Percentiles rank a stretch among this genome's conserved stretches.
Evolutionary conservation across 64 coral and sea anemone genomes (phyloP).

Genomic region (Trachythela sp.): DNA sequence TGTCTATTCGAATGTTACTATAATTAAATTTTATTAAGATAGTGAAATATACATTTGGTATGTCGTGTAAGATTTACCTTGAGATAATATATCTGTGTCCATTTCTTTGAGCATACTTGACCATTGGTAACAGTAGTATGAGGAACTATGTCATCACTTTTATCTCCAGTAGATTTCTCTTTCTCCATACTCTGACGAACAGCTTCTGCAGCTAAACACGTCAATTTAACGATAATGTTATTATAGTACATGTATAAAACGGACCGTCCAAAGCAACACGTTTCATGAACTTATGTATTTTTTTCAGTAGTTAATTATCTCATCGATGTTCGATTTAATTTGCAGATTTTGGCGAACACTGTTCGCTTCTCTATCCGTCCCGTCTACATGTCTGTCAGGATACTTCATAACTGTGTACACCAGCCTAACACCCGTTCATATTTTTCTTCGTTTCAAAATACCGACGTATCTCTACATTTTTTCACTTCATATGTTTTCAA

Average conservation of each 20-base stretch:
- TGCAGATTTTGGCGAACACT: too few species aligned
- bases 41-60: too few species aligned
- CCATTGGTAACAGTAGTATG: conserved; percentile 70
- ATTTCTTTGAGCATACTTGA: conserved; percentile 91
- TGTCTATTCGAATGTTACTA: too few species aligned
- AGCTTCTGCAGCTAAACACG: conserved; percentile 1
- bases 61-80: conserved; percentile 51
- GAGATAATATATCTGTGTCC: conserved; percentile 96
- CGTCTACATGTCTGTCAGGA: too few species aligned
- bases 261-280: not conserved
- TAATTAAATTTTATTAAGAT: too few species aligned
- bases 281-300: not conserved
- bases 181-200: conserved; percentile 42
- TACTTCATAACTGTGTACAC: too few species aligned
- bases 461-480: too few species aligned
- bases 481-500: too few species aligned
- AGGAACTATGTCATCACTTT: conserved; percentile 45
- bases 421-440: too few species aligned
- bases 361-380: too few species aligned
- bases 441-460: too few species aligned
- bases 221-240: not conserved
- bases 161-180: not conserved
- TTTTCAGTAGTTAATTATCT: not conserved
- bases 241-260: not conserved
- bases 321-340: not conserved